Evolutionary conservation across 2,797 vertebrate genomes (phyloP), one percentile per base, ranked within the genome.

Genomic region (Hybognathus amarus): DNA sequence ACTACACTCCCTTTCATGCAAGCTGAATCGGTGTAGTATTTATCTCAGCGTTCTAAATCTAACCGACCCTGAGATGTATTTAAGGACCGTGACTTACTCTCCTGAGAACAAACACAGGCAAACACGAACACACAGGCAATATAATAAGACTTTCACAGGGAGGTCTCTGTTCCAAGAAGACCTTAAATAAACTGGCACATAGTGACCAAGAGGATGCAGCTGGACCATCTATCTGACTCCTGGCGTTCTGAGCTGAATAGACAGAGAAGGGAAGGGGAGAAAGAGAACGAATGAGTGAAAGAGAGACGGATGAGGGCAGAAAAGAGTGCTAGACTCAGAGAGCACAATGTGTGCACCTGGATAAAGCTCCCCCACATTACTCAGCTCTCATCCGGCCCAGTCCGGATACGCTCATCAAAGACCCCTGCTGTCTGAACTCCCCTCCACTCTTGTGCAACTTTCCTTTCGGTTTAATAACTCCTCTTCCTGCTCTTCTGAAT

Each of bases 311-410:
- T 85, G 80, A 83, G 77, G 69, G 83, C 24, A 61, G 81, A 80
- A 75, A 76, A 71, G 75, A 86, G 75, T 79, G 59, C 64, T 86
- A 75, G 80, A 75, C 73, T 52, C 17, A n/a, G 69, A 27, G 69
- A 87, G 79, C 76, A 89, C 85, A 89, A 86, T 87, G 86, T 85
- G 79, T 83, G 88, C 88, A 89, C 88, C 88, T 87, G 88, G 88
- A 85, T 85, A 74, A 82, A 79, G 83, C 68, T 80, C 79, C 81
- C 76, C 67, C 82, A 80, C 70, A 85, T 74, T 83, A 71, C 80
- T 69, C 83, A 83, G 73, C 83, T 79, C 83, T 80, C 63, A 81
- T 88, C 87, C 85, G 83, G 83, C 68, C 74, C 13, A 4, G 75
- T 84, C 81, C 81, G 87, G 88, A 87, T 77, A 79, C 80, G 20